Conservation (phyloP, 2,113 vertebrate genomes). For the Cepphus grylle region DNA sequence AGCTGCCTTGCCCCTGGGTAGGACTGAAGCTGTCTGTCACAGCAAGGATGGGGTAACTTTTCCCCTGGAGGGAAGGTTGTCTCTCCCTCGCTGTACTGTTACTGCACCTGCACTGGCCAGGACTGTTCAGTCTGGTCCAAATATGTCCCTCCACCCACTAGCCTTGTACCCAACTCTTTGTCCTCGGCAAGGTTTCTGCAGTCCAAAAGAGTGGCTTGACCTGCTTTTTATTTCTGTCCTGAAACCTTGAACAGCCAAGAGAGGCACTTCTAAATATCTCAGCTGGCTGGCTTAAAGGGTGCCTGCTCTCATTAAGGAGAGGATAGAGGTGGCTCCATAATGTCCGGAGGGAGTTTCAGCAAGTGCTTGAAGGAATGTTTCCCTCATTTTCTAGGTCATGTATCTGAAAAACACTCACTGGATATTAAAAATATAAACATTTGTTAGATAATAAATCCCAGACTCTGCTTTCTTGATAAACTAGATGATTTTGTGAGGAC, state of each 20-base stretch:
- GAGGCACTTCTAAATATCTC: not conserved
- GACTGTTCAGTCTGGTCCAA: not conserved
- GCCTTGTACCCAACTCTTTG: not conserved
- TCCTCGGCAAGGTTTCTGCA: not conserved
- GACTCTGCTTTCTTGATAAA: not conserved
- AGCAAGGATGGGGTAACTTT: not conserved
- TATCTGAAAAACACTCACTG: conserved; percentile 21
- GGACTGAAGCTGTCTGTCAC: not conserved
- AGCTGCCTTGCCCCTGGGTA: fast-evolving
- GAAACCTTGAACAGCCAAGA: fast-evolving
- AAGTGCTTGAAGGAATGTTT: not conserved
- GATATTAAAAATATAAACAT: conserved; percentile 40
- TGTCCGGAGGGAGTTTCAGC: not conserved
- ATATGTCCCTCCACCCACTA: not conserved
- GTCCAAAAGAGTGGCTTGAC: not conserved
- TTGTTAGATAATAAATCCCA: conserved; percentile 50
- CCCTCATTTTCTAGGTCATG: not conserved
- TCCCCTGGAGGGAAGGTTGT: not conserved
- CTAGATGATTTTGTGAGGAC: not conserved
- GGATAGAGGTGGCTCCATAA: not conserved
- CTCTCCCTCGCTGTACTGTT: not conserved
- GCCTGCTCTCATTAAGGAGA: not conserved
- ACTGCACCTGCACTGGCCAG: not conserved
- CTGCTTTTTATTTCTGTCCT: not conserved
- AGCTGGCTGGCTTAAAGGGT: not conserved